phyloP scores from a whole-genome alignment of 2,888 invertebrate species.

The Hirtodrosophila alboralis region DNA sequence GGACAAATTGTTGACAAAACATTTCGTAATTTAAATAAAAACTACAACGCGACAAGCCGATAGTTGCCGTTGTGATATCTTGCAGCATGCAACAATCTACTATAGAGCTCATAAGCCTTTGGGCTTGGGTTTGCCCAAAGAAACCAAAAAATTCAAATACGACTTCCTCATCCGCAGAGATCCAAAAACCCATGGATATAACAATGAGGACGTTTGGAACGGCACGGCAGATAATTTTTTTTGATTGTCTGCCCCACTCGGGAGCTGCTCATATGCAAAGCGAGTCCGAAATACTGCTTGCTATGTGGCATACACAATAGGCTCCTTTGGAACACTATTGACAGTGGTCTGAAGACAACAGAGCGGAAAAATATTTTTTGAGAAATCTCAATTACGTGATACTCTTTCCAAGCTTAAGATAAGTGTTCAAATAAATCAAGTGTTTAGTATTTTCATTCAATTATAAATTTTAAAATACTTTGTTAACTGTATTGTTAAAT shows the following conservation, averaged over 20 bases:
- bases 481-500: too few species aligned
- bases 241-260: constrained; percentile 52
- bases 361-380: background rate
- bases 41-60: constrained; percentile 60
- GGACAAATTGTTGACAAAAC: constrained; percentile 80
- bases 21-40: constrained; percentile 77
- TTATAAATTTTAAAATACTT: too few species aligned
- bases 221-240: constrained; percentile 62
- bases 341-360: constrained; percentile 18
- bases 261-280: constrained; percentile 57
- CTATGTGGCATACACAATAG: constrained; percentile 26
- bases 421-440: too few species aligned
- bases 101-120: constrained; percentile 11
- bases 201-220: constrained; percentile 31
- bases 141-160: constrained; percentile 33
- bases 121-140: too few species aligned
- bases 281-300: constrained; percentile 19
- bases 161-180: constrained; percentile 70
- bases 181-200: constrained; percentile 23
- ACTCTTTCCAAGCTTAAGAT: constrained; percentile 28
- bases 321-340: constrained; percentile 44
- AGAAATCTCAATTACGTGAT: constrained; percentile 12
- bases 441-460: too few species aligned
- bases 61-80: constrained; percentile 46
- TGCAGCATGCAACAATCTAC: constrained; percentile 44